phyloP scores from a whole-genome alignment of 2,888 invertebrate genomes.

The Drosophila subsilvestris region DNA sequence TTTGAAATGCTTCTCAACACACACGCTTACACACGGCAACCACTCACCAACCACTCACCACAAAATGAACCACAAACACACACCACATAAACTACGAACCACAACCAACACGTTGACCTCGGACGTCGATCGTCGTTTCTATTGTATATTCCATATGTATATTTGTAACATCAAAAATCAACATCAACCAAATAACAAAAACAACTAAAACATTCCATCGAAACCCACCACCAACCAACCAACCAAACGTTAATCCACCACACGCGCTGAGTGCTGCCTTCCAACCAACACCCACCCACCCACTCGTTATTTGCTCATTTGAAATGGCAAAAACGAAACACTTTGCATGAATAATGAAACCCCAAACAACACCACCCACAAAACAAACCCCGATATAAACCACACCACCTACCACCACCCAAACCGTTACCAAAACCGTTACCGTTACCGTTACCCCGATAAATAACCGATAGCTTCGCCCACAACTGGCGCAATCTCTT shows the following conservation, averaged over 20 bases:
- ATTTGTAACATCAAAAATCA: background rate
- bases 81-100: constrained; percentile 39
- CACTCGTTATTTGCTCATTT: constrained; percentile 14
- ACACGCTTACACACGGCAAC: constrained; percentile 46
- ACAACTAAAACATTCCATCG: constrained; percentile 23
- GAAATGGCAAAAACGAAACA: background rate
- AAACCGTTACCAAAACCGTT: constrained; percentile 23
- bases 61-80: constrained; percentile 23
- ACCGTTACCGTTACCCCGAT: constrained; percentile 13
- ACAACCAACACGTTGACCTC: constrained; percentile 57
- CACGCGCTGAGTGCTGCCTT: constrained; percentile 29
- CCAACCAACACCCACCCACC: constrained; percentile 7
- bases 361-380: constrained; percentile 11
- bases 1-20: constrained; percentile 70
- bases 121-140: constrained; percentile 66
- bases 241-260: constrained; percentile 5
- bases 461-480: constrained; percentile 80
- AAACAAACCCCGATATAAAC: constrained; percentile 15
- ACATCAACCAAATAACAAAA: constrained; percentile 33
- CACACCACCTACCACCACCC: constrained; percentile 19
- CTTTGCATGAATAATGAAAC: constrained; percentile 22
- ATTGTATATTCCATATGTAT: background rate
- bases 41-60: constrained; percentile 39
- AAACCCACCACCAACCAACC: constrained; percentile 12
- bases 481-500: constrained; percentile 83